Conservation (phyloP, 1,140 invertebrate species). For the Periplaneta americana region DNA sequence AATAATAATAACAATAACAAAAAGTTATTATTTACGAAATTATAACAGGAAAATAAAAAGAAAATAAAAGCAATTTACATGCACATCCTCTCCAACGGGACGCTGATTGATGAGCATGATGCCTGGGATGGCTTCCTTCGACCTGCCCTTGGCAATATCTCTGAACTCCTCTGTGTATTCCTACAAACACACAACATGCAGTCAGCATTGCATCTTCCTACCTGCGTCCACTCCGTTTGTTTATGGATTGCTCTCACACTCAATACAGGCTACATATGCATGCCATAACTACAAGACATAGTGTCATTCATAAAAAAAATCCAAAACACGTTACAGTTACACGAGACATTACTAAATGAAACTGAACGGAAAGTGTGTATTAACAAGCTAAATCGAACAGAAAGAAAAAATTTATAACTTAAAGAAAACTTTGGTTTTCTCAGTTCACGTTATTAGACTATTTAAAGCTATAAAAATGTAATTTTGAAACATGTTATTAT, state of each 20-base stretch:
- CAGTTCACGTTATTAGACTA: too few species aligned
- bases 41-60: constrained; percentile 21
- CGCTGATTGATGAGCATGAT: constrained; percentile 96
- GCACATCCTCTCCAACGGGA: constrained; percentile 88
- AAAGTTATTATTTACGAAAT: background rate
- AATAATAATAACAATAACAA: too few species aligned
- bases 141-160: constrained; percentile 91
- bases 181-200: constrained; percentile 49
- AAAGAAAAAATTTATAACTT: too few species aligned
- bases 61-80: constrained; percentile 55
- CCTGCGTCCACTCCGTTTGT: background rate
- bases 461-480: too few species aligned
- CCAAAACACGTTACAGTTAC: too few species aligned
- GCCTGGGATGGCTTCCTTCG: constrained; percentile 81
- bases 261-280: background rate
- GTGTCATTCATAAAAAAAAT: background rate
- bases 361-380: too few species aligned
- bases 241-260: background rate
- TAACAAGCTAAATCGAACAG: too few species aligned
- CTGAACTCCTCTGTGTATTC: constrained; percentile 95
- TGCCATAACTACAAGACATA: background rate
- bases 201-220: background rate
- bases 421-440: too few species aligned
- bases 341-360: too few species aligned
- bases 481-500: too few species aligned